These are phyloP conservation scores for Tigriopus californicus DNA, from an alignment of 2,888 invertebrate genomes.

Conservation along the genomic window DNA sequence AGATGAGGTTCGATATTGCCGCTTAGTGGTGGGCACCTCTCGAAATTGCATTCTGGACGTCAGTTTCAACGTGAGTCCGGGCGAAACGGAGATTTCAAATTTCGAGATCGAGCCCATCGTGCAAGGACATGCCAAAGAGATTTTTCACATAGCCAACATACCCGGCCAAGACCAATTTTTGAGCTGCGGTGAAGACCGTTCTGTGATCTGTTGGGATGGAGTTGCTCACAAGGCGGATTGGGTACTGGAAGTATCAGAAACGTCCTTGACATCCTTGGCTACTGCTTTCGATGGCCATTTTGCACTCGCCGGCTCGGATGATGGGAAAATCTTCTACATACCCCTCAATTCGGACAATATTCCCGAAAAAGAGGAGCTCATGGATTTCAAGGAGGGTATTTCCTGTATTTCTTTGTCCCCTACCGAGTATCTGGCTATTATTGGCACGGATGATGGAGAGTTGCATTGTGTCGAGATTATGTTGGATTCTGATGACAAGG, in stretches of 20 bases:
- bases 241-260: not conserved
- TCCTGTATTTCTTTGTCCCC: not conserved
- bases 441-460: not conserved
- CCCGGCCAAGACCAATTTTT: not conserved
- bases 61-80: not conserved
- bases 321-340: not conserved
- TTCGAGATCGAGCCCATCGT: not conserved
- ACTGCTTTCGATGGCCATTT: not conserved
- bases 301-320: not conserved
- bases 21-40: not conserved
- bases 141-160: not conserved
- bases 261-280: not conserved
- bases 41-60: not conserved
- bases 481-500: not conserved
- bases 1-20: not conserved
- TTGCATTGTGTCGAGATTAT: not conserved
- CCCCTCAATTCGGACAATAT: not conserved
- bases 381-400: not conserved
- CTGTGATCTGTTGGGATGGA: constrained; percentile 3
- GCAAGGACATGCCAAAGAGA: not conserved
- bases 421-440: not conserved
- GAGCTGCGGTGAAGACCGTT: not conserved
- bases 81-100: not conserved
- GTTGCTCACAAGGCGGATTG: constrained; percentile 1
- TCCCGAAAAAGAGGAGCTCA: not conserved